A percentile compares a stretch with the other conserved stretches of the same genome.
These are phyloP conservation scores for Ophion costatus DNA, from an alignment of 2,888 invertebrate genomes.

Conservation along the genomic window DNA sequence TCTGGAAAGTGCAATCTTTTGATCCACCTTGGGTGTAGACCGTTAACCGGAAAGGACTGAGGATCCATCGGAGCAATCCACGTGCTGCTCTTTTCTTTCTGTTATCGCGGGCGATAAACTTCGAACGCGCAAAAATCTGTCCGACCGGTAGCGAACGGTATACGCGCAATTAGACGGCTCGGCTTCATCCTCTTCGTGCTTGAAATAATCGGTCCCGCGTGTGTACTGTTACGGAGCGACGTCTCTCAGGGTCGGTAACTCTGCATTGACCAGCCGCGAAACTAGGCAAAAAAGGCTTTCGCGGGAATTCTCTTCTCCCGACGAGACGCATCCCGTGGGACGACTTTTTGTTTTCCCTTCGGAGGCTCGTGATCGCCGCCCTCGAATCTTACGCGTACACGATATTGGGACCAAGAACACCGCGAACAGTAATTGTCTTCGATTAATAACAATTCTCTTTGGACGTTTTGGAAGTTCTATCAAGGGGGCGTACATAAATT, in stretches of 20 bases:
- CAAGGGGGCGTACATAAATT: too few species aligned
- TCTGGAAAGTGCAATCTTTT: too few species aligned
- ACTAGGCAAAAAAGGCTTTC: slow-evolving; percentile 16
- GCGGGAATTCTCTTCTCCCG: background rate
- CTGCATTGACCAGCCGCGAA: background rate
- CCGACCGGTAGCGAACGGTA: slow-evolving; percentile 67
- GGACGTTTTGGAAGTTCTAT: too few species aligned
- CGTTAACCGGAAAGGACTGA: background rate
- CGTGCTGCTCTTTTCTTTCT: background rate
- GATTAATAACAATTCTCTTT: too few species aligned
- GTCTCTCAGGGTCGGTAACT: slow-evolving; percentile 50
- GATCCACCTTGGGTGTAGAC: too few species aligned
- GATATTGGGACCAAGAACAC: background rate
- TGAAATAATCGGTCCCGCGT: slow-evolving; percentile 75
- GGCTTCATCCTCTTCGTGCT: slow-evolving; percentile 70
- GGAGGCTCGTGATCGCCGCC: background rate
- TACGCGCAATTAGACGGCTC: slow-evolving; percentile 72
- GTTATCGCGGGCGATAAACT: slow-evolving; percentile 20
- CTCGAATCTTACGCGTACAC: background rate
- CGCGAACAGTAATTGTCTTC: too few species aligned
- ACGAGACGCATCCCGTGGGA: background rate
- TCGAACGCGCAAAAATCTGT: slow-evolving; percentile 43
- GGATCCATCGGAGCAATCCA: background rate
- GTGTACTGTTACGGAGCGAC: slow-evolving; percentile 75
- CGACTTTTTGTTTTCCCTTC: slow-evolving; percentile 2